phyloP scores from a whole-genome alignment of 2,797 vertebrate genomes.

The Trichosurus vulpecula region DNA sequence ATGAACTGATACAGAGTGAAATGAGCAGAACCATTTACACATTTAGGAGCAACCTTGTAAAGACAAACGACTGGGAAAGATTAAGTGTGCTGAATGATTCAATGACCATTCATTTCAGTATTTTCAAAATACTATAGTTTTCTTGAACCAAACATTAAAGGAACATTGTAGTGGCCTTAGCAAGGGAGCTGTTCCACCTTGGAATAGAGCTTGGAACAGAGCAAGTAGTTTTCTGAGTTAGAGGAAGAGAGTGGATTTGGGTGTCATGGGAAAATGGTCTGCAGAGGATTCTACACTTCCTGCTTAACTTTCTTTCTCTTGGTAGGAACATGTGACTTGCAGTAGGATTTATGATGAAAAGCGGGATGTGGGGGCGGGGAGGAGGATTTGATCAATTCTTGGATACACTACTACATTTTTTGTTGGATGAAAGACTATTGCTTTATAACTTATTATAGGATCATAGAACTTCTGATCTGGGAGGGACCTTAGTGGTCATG shows the following conservation, averaged over 20 bases:
- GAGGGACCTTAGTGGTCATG: background rate
- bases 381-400: background rate
- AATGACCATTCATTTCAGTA: conserved; percentile 14
- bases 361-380: too few species aligned
- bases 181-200: background rate
- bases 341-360: conserved; percentile 19
- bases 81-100: background rate
- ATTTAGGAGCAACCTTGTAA: background rate
- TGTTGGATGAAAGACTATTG: background rate
- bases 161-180: background rate
- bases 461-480: background rate
- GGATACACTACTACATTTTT: background rate
- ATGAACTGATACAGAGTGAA: background rate
- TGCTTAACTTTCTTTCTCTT: background rate
- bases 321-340: background rate
- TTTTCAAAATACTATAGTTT: conserved; percentile 19
- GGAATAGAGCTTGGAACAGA: background rate
- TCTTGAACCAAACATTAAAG: conserved; percentile 16
- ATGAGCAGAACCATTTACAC: background rate
- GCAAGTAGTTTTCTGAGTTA: too few species aligned
- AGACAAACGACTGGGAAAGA: background rate
- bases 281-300: background rate
- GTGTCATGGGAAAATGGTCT: background rate
- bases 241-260: background rate
- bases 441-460: background rate